Percentiles rank a stretch among this genome's conserved stretches.
phyloP scores from a whole-genome alignment of 2,113 vertebrate genomes.

The Zosterops lateralis region DNA sequence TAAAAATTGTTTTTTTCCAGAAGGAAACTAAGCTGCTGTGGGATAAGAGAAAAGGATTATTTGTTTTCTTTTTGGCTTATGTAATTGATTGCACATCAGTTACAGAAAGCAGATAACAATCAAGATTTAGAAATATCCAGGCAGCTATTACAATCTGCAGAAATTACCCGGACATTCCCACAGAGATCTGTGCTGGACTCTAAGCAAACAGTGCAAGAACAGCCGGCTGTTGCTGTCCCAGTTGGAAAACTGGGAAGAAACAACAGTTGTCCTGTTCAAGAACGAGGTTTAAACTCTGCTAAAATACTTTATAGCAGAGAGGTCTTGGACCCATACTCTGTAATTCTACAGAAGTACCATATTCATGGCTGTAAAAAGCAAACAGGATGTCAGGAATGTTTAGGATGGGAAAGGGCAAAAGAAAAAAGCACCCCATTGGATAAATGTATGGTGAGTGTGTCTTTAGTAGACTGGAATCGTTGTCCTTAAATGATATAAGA shows the following conservation, averaged over 20 bases:
- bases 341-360: neutral
- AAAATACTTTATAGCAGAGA: neutral
- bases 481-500: neutral
- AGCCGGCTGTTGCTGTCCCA: neutral
- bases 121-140: neutral
- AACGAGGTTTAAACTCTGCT: neutral
- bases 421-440: neutral
- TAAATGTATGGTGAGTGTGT: neutral
- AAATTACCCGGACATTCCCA: neutral
- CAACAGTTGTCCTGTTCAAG: accelerated
- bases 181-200: neutral
- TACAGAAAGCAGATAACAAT: neutral
- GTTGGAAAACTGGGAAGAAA: neutral
- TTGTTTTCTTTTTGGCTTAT: neutral
- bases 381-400: neutral
- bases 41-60: neutral
- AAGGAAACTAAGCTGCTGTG: neutral
- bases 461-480: neutral
- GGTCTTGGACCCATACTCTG: neutral
- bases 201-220: neutral
- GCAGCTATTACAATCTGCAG: neutral
- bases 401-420: neutral
- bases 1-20: neutral
- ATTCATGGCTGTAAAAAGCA: neutral
- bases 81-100: neutral